phyloP scores from a whole-genome alignment of 2,797 vertebrate genomes.

The Linurgus olivaceus region DNA sequence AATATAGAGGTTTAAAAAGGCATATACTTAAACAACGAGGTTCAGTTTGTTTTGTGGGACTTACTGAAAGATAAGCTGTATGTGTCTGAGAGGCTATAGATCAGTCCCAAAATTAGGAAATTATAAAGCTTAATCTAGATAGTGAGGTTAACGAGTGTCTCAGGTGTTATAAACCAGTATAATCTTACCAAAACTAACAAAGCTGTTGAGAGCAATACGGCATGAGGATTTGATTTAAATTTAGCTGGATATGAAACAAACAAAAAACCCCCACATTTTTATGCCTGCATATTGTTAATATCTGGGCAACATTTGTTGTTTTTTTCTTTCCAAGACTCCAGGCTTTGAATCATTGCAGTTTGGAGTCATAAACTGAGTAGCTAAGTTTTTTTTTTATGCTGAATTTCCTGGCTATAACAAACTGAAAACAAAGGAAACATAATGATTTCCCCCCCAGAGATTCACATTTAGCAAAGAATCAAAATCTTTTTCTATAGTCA shows the following conservation, averaged over 20 bases:
- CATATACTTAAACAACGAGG: neutral
- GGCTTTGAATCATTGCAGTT: neutral
- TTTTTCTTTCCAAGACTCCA: constrained; percentile 33
- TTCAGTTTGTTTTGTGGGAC: neutral
- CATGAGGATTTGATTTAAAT: neutral
- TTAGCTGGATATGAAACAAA: neutral
- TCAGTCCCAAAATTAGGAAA: neutral
- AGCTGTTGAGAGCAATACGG: neutral
- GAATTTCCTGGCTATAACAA: constrained; percentile 8
- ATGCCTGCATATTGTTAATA: neutral
- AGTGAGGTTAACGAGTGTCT: neutral
- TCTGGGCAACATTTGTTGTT: constrained; percentile 6
- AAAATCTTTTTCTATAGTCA: constrained; percentile 24
- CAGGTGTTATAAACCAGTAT: neutral
- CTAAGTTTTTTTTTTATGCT: neutral
- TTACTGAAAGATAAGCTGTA: neutral
- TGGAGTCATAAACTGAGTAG: neutral
- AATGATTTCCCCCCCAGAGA: neutral
- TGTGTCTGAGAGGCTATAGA: neutral
- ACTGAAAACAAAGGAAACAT: constrained; percentile 3
- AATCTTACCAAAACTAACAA: neutral
- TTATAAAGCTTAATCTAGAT: neutral
- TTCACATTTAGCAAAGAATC: constrained; percentile 45
- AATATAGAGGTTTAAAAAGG: neutral
- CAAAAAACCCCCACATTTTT: neutral